Evolutionary conservation across 2,113 vertebrate genomes (phyloP), one percentile per base, ranked within the genome.

Genomic region (Istiophorus platypterus): DNA sequence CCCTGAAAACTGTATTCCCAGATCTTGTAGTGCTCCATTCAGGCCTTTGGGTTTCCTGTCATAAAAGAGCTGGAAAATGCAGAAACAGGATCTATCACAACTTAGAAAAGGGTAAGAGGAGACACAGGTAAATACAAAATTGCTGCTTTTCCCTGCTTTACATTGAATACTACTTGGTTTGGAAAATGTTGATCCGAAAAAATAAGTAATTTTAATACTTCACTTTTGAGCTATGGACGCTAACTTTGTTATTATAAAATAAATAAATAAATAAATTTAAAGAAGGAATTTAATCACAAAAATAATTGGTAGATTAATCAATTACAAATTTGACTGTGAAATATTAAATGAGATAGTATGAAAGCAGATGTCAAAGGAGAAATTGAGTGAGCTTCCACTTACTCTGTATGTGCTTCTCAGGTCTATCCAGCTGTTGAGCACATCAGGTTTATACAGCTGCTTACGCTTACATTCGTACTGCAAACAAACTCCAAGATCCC

Each of bases 401-500:
- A 99, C 98, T 96, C 93, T 97, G 91, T 99, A 99, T 0, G 96
- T 97, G 72, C 93, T 95, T 89, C 98, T 95, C 82, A 99, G 96
- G 86, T 99, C 98, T 72, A 99, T 98, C 98, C 98, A 99, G 86
- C 95, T 96, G 84, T 96, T 98, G 51, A 99, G 95, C 31, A 96
- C 93, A 29, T 94, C 85, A 1, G 97, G 97, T 90, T 97, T 98
- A 75, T 87, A 80, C 63, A 99, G 94, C 91, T 99, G 98, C 92
- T 99, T 99, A 79, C 98, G 95, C 92, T 95, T 97, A 90, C 98
- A 99, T 74, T 99, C 98, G 2, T 97, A 98, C 52, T 96, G 96
- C 90, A 99, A 92, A 92, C 98, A 99, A 82, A 99, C 96, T 0
- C 97, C 97, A 57, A 99, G 95, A 94, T 99, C 98, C 98, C 98